Evolutionary conservation across 2,113 vertebrate species (phyloP).

Genomic region (Cygnus buccinator): DNA sequence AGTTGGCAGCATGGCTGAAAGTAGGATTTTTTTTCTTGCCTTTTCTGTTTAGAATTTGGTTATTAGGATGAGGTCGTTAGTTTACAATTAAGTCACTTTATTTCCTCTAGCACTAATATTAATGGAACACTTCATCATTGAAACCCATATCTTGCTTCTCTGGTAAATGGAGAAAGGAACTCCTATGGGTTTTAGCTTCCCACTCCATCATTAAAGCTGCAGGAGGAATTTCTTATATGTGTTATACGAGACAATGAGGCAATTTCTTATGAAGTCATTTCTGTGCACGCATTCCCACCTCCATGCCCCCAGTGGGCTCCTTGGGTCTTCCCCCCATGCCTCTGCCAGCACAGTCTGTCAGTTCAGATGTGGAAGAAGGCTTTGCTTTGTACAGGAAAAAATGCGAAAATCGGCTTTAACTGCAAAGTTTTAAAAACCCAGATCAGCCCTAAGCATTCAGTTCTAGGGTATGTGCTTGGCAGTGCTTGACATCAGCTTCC

Average conservation of each 20-base stretch:
- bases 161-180: constrained; percentile 63
- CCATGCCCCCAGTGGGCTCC: neutral
- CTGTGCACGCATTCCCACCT: neutral
- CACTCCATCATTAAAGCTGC: constrained; percentile 57
- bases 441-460: neutral
- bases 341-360: neutral
- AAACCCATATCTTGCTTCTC: constrained; percentile 57
- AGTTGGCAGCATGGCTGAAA: constrained; percentile 69
- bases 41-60: constrained; percentile 70
- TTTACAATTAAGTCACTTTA: constrained; percentile 78
- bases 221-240: constrained; percentile 69
- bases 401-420: neutral
- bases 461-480: neutral
- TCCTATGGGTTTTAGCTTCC: constrained; percentile 61
- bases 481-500: neutral
- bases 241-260: constrained; percentile 31
- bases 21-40: constrained; percentile 61
- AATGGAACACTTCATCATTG: constrained; percentile 75
- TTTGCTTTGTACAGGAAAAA: neutral
- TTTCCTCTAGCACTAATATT: constrained; percentile 66
- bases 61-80: constrained; percentile 75
- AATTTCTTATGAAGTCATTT: constrained; percentile 42
- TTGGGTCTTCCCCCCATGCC: neutral
- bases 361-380: neutral
- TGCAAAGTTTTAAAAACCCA: neutral